phyloP scores from a whole-genome alignment of 2,797 vertebrate genomes.

The Parambassis ranga region DNA sequence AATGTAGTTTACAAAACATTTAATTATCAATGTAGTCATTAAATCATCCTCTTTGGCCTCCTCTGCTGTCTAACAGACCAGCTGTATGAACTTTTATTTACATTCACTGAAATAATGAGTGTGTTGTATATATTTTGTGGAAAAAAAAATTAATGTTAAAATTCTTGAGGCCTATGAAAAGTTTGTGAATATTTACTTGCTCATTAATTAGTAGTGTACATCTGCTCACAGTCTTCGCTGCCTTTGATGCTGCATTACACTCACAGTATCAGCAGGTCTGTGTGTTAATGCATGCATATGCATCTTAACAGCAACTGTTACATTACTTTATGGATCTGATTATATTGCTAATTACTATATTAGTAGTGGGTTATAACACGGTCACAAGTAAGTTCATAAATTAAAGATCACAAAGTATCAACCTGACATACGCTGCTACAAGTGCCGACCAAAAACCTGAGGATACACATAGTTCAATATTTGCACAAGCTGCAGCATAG shows the following conservation, averaged over 20 bases:
- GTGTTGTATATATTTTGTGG: neutral
- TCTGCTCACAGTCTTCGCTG: neutral
- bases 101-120: neutral
- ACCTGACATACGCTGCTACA: neutral
- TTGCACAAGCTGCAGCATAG: conserved; percentile 17
- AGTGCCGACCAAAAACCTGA: neutral
- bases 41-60: neutral
- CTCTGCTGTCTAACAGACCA: neutral
- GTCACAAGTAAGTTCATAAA: no score
- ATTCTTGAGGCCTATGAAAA: no score
- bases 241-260: neutral
- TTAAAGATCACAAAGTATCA: neutral
- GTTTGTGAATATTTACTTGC: no score
- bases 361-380: no score
- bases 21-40: conserved; percentile 2
- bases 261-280: neutral
- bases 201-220: no score
- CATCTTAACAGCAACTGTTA: no score
- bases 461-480: conserved; percentile 43
- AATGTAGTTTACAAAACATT: neutral
- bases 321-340: no score
- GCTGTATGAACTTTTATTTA: no score
- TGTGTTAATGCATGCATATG: neutral
- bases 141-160: no score
- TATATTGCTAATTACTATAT: no score